Evolutionary conservation across 2,888 invertebrate genomes (phyloP), one percentile per base, ranked within the genome.

Genomic region (Aleiodes leptofemur): DNA sequence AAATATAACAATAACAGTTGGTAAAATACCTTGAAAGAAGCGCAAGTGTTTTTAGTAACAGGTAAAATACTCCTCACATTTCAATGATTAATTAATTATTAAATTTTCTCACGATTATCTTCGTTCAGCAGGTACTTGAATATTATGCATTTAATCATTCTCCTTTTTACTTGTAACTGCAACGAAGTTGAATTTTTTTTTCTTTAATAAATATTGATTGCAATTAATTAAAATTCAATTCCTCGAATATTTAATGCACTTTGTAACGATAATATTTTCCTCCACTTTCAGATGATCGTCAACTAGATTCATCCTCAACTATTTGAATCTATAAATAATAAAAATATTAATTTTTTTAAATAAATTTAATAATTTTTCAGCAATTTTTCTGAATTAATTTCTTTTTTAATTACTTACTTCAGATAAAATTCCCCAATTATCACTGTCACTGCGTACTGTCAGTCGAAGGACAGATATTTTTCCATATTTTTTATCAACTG

Each of bases 371-470:
- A 53, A 74, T 57, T 70, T 53, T 11, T 59, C 68, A 7, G 59
- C 43, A 70, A 77, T 13, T 5, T 53, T 38, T 72, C 71, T 71
- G 13, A 4, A 69, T 23, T 14, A 31, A 66, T 71, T 34, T 7
- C 6, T 4, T 0, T 69, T 16, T 73, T 50, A 16, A 3, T 43
- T 55, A 83, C 91, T 92, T 89, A 97, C 96, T 93, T 98, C 98
- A 86, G 96, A 97, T 59, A 98, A 91, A 82, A 98, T 94, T 7
- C 95, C 96, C 98, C 97, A 98, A 88, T 95, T 95, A 80, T 94
- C 94, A 88, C 96, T 96, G 84, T 95, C 94, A 77, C 92, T 93
- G 81, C 94, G 94, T 16, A 97, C 94, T 77, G 93, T 93, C n/a
- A 98, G 91, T 66, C 97, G 92, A 79, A 98, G 90, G 66, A 93